Base-by-base conservation (phyloP, 2,888 invertebrate genomes). In the Synanthedon andrenaeformis region DNA sequence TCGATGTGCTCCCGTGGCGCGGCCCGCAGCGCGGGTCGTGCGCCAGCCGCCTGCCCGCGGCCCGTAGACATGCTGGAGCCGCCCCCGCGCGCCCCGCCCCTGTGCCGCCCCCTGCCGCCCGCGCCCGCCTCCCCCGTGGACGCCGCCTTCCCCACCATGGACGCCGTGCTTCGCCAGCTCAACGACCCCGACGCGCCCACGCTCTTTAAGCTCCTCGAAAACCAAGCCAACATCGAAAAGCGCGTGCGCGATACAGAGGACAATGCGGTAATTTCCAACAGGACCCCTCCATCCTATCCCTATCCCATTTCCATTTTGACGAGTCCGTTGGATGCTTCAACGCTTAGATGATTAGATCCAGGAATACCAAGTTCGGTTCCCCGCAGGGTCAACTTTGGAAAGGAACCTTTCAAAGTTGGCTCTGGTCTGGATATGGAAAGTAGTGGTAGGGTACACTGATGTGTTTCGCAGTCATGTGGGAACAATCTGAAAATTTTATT, bases 71-170 rank as follows among this genome's bases (percentile, higher is more conserved):
- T 82, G 66, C 66, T 68, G 51, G 78, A 79, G 52, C 53, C 59
- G 8, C 55, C 56, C 11, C 54, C 57, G 42, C 53, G 54, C 55
- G 42, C 55, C 35, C 53, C 52, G 55, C 72, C 76, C 51, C 59
- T 54, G 49, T 76, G 74, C 61, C 72, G 74, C 59, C 85, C 82
- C 48, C 90, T 91, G 52, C 89, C 91, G 35, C 90, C 91, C 51
- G 91, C 92, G 58, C 92, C 92, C 41, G 13, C 45, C 4, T 45
- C 45, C 2, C 45, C 45, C 45, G 96, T 96, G 10, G 97, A 98
- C 72, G 92, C 93, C 55, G 96, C 97, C 6, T 97, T 98, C 76
- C 97, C 97, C 1, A 91, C 92, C 1, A 81, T 98, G 57, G 97
- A 97, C 51, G 91, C 93, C 2, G 92, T 96, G 17, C 86, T 94